Evolutionary conservation across 2,113 vertebrate genomes (phyloP).

Genomic region (Glaucidium brasilianum): DNA sequence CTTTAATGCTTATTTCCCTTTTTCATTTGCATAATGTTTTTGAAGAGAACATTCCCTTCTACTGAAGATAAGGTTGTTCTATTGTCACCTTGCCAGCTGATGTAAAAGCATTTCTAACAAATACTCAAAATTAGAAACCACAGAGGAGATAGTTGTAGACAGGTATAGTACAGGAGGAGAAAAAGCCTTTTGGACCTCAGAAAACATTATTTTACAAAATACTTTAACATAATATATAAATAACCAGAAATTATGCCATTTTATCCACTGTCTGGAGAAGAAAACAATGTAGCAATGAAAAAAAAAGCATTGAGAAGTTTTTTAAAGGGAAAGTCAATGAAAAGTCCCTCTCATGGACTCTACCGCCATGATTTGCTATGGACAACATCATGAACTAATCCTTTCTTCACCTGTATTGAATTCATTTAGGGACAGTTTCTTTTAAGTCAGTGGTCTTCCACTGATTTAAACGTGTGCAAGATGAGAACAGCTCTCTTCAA

Average conservation of each 20-base stretch:
- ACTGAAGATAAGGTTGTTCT: not conserved
- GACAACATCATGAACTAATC: not conserved
- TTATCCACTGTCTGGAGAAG: conserved; percentile 38
- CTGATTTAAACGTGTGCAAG: not conserved
- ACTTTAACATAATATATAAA: not conserved
- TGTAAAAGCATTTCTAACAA: conserved; percentile 40
- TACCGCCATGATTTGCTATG: not conserved
- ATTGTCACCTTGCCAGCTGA: not conserved
- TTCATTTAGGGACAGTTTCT: not conserved
- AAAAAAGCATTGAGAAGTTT: not conserved
- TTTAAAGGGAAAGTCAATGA: not conserved
- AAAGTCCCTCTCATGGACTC: not conserved
- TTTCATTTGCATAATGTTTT: conserved; percentile 19
- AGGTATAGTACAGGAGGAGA: not conserved
- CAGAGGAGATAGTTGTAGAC: not conserved
- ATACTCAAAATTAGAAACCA: conserved; percentile 2
- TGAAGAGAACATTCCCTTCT: conserved; percentile 7
- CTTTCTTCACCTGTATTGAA: not conserved
- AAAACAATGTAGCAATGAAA: conserved; percentile 1
- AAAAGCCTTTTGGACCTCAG: not conserved
- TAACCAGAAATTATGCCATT: not conserved
- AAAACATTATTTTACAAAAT: not conserved
- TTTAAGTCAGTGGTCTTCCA: not conserved
- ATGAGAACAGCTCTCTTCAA: not conserved
- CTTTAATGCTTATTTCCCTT: not conserved